These are phyloP conservation scores for mouse (Mus musculus) DNA, from an alignment of 2,113 vertebrate genomes.

Conservation along the genomic window GRCm39 chr5:123663501-123664000, in stretches of 20 bases:
- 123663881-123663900: background rate
- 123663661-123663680: conserved; percentile 23
- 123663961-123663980: background rate
- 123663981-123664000: background rate
- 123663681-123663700: background rate
- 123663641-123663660: background rate
- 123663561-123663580: conserved; percentile 50
- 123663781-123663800: background rate
- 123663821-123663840: background rate
- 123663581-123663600: conserved; percentile 54
- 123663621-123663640: background rate
- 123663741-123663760: background rate
- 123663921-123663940: background rate
- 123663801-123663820: background rate
- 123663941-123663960: background rate
- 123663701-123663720: conserved; percentile 27
- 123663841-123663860: background rate
- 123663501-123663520: conserved; percentile 93
- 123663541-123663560: conserved; percentile 74
- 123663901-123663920: background rate
- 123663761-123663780: background rate
- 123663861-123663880: background rate
- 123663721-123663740: conserved; percentile 54
- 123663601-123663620: conserved; percentile 15
- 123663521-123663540: conserved; percentile 79